Base-by-base conservation (phyloP, 2,888 invertebrate genomes). In the Cheilosia variabilis region DNA sequence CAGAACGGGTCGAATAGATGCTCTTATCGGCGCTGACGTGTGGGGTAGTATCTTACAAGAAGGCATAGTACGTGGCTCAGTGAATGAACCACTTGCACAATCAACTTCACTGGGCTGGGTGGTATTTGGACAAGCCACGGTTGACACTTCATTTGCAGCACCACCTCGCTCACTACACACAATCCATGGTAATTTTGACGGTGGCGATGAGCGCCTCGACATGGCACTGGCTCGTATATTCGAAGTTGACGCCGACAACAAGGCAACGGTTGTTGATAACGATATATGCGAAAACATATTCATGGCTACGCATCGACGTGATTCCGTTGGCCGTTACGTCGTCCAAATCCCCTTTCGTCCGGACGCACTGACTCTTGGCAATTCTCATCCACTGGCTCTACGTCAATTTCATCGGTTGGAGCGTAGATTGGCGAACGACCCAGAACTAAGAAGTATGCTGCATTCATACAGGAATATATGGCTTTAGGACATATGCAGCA, bases 1-100 rank as follows among this genome's bases (percentile, higher is more conserved):
- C 19, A 27, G 34, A 31, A 57, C 50, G 37, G 75, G 75, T 47
- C 63, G 45, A 65, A 65, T 57, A 9, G 75, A 75, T 50, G 75
- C 65, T 13, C 65, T 75, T 24, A 45, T 75, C 34, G 65, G 63
- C 19, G 65, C 63, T 57, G 75, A 75, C 47, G 75, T 75, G n/a
- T 75, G 75, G 75, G 62, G 65, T 57, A 19, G 24, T 15, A 17
- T 58, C 55, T 19, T 77, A 27, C 57, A 24, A 57, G 55, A 76
- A 47, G 75, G 57, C 65, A 66, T 57, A 15, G 53, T 57, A 76
- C 65, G 75, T 17, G 75, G 75, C 2, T 10, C 75, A 17, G 19
- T n/a, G 13, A 37, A 41, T 43, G 66, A 65, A 31, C 75, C 53
- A 2, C 19, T 17, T 47, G 6, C 47, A n/a, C 43, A 43, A 43